Evolutionary conservation across 2,113 vertebrate genomes (phyloP), one percentile per base, ranked within the genome.

Genomic region (Heterotilapia buettikoferi): DNA sequence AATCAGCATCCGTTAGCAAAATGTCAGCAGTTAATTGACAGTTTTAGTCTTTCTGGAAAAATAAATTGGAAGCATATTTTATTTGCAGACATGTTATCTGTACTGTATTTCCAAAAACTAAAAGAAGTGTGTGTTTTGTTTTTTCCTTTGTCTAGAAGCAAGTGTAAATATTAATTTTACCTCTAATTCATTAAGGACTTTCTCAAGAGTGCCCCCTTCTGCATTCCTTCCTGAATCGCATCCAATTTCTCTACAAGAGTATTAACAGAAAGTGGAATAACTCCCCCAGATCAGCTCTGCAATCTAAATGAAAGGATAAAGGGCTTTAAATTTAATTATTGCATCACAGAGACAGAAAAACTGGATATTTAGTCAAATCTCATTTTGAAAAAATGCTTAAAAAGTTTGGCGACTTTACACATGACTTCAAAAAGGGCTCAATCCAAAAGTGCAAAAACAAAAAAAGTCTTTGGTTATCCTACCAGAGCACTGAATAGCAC

Each of bases 361-460:
- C 73, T 52, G 26, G 73, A n/a, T 31, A 7, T 78, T 19, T 78
- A 33, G 10, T 78, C 26, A 52, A 78, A 78, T 50, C 73, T 31
- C 45, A 47, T 76, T 29, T 19, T 40, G 21, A 50, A 50, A 29
- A 76, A 76, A 3, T 12, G 24, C 24, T 31, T 76, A 0, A 76
- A 52, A 52, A 33, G 0, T n/a, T 52, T 78, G 45, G 45, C 18
- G 10, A 52, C 73, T 50, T 50, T 78, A 31, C 45, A 78, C 45
- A 52, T 52, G 3, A n/a, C 26, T 78, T 68, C 61, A 38, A 68
- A 68, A 78, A 78, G 73, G 73, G 73, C 73, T 78, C 73, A 33
- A 52, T 78, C 6, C 10, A 8, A 29, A 78, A 1, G 45, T 52
- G 45, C 45, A 19, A 50, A 8, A 68, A 38, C 11, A 66, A 19